Evolutionary conservation across 23 tunicate genomes (phyloP), one percentile per base, ranked within the genome.

Genomic region (Pegea sp.): DNA sequence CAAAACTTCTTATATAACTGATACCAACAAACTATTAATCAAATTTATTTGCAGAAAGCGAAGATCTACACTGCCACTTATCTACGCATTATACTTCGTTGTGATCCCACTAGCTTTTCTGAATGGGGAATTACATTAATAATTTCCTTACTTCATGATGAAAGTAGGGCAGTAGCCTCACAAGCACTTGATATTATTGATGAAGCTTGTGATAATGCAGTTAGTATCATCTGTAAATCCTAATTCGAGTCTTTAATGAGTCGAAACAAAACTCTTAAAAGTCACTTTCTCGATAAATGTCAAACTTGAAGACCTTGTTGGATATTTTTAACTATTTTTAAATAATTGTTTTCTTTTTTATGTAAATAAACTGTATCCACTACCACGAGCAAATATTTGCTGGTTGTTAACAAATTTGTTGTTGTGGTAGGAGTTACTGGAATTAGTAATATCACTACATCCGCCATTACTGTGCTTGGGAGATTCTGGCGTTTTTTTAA

Each of bases 391-490:
- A n/a, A n/a, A n/a, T n/a, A n/a, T n/a, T n/a, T n/a, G n/a, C n/a
- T n/a, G n/a, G n/a, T n/a, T n/a, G n/a, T n/a, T 56, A 56, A 56
- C 0, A 56, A 11, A 56, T 26, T 26, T 28, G 13, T 16, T 1
- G 1, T 43, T 66, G 13, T 16, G 53, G 26, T 56, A 66, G 78
- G 65, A 66, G n/a, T 80, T 71, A 42, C 57, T 80, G 31, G 66
- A 63, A 16, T 69, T 66, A 20, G 72, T 80, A 5, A 79, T 80
- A 8, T 26, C 49, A 31, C 54, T 71, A 24, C 68, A 79, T 18
- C 93, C 93, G 0, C 66, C 81, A n/a, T 49, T 80, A 2, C 34
- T 80, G 22, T 79, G 71, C 57, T 58, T 80, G 31, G 79, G 93
- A 0, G 93, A 80, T 23, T 64, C 67, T 5, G 93, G 93, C 28